A percentile compares a stretch with the other conserved stretches of the same genome.
Conservation (phyloP, 2,797 vertebrate genomes). For the Aphelocoma californica region DNA sequence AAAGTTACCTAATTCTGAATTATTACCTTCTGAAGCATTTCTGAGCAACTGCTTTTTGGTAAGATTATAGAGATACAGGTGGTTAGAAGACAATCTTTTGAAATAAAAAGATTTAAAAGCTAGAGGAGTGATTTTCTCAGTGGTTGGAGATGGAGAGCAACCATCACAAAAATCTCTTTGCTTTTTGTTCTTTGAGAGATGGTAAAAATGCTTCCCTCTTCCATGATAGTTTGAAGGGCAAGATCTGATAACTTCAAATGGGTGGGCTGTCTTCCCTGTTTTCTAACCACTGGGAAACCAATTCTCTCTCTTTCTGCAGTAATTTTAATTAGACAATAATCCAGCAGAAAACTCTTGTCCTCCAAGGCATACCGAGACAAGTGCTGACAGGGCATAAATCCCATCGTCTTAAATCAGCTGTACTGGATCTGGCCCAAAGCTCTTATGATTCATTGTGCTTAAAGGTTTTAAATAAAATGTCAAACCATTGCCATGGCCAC, state of each 20-base stretch:
- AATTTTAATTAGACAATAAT: neutral
- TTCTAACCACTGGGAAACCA: neutral
- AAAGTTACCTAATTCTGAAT: neutral
- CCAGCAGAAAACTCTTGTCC: neutral
- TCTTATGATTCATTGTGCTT: neutral
- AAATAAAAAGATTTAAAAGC: conserved; percentile 27
- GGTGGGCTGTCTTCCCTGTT: neutral
- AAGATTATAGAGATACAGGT: neutral
- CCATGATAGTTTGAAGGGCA: neutral
- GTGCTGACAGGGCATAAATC: conserved; percentile 1
- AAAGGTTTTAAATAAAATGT: neutral
- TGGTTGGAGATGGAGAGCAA: neutral
- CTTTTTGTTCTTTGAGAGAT: neutral
- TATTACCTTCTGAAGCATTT: conserved; percentile 11
- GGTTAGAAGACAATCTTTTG: neutral
- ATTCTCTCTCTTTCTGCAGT: neutral
- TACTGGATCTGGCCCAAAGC: neutral
- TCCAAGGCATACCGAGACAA: neutral
- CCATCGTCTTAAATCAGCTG: neutral
- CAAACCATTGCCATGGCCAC: neutral
- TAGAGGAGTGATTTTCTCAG: neutral
- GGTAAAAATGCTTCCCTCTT: neutral
- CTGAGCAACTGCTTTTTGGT: conserved; percentile 10
- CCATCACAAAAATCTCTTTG: neutral
- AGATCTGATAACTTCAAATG: neutral